Conservation (phyloP, 2,113 vertebrate genomes). For the Oreotrochilus melanogaster region DNA sequence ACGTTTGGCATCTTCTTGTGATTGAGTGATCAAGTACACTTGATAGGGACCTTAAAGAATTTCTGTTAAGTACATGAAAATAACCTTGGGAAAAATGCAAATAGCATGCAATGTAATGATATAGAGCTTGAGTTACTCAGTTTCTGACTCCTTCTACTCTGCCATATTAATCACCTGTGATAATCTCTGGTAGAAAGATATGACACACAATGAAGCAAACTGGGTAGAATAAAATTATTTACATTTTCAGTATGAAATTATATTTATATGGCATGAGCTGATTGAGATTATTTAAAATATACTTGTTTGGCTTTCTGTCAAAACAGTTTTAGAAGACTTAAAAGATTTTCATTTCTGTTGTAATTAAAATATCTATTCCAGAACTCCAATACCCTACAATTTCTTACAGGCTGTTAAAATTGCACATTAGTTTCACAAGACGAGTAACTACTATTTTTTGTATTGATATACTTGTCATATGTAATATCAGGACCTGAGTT, state of each 20-base stretch:
- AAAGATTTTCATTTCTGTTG: not conserved
- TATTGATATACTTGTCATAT: not conserved
- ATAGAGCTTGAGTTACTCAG: not conserved
- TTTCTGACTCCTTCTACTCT: not conserved
- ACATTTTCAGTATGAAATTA: not conserved
- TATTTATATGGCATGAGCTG: not conserved
- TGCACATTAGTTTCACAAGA: not conserved
- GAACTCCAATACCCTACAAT: not conserved
- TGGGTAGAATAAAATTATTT: not conserved
- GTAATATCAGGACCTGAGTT: not conserved
- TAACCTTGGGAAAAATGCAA: not conserved
- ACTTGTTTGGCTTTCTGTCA: not conserved
- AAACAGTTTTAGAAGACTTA: not conserved
- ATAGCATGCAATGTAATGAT: not conserved
- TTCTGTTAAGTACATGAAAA: not conserved
- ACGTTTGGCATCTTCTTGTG: not conserved
- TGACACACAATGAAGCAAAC: not conserved
- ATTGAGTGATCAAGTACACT: not conserved
- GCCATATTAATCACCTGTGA: not conserved
- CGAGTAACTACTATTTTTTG: not conserved
- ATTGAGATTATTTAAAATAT: not conserved
- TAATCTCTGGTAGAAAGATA: not conserved
- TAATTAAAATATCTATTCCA: not conserved
- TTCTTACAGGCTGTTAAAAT: not conserved
- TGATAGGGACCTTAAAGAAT: not conserved